Evolutionary conservation across 2,888 invertebrate genomes (phyloP).

Genomic region (Chaitophorus viminalis): DNA sequence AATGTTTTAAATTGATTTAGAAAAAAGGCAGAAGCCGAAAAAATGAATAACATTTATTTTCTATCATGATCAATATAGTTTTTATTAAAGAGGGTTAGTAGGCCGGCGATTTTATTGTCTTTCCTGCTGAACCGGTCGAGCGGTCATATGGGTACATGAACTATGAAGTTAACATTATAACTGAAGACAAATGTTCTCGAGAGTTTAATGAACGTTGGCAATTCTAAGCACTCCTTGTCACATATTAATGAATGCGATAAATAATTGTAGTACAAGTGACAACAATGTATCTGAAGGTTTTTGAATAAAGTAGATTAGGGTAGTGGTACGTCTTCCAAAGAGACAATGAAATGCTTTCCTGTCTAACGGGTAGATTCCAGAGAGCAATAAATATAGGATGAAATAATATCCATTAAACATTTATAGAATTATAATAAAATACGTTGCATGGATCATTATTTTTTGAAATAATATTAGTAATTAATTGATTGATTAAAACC

Average conservation of each 20-base stretch:
- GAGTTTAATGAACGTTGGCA: background rate
- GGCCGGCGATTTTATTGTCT: no score
- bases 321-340: background rate
- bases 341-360: slow-evolving; percentile 5
- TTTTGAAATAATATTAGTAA: no score
- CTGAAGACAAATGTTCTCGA: background rate
- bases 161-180: background rate
- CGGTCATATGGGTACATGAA: background rate
- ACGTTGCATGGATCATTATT: no score
- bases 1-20: no score
- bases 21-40: no score
- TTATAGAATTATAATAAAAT: no score
- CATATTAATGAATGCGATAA: background rate
- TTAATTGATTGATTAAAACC: no score
- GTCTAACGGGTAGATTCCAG: background rate
- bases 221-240: background rate
- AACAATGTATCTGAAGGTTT: background rate
- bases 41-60: no score
- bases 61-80: no score
- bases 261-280: background rate
- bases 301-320: background rate
- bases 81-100: no score
- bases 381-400: no score
- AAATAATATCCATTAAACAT: no score
- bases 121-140: background rate